Evolutionary conservation across 2,113 vertebrate species (phyloP), one percentile per base, ranked within the genome.

Genomic region (Phoxinus phoxinus): DNA sequence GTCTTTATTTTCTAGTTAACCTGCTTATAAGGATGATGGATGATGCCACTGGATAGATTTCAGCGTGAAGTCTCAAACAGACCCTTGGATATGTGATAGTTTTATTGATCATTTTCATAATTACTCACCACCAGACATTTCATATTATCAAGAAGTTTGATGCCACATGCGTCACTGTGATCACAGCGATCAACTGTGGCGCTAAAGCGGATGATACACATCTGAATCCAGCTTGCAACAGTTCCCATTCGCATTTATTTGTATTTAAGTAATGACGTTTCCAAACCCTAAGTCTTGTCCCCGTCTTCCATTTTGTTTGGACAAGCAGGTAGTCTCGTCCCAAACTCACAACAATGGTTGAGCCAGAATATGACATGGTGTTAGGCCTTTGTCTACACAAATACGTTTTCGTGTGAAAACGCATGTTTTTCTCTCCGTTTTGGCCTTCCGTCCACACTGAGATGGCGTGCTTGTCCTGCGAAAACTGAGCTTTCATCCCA

Each of bases 21-120:
- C 83, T 86, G 90, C 86, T 92, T 90, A 86, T 79, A 80, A 89
- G 88, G 37, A 90, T 87, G 89, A 91, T 75, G 69, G 58, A 87
- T 90, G 87, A 87, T 86, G 37, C 53, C 78, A 44, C 59, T 58
- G 87, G 58, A 87, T 65, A 46, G 85, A 89, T 90, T 53, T 81
- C 81, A 78, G 78, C 73, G 53, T 73, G 56, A 85, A 78, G 56
- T 59, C 51, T 81, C 53, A 21, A 7, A 35, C 27, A 21, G 32
- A 58, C 15, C 11, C 11, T n/a, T 44, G 12, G 67, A 37, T 44
- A 27, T 67, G 71, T 81, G 56, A 65, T n/a, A 15, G 9, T 48
- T 35, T 56, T 79, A 85, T 82, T 71, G 48, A 83, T 73, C 32
- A 10, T 48, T 83, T 83, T 75, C n/a, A 15, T 81, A 84, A 86